A percentile compares a stretch with the other conserved stretches of the same genome.
Conservation (phyloP, 2,888 invertebrate species). For the Hemistola chrysoprasaria region DNA sequence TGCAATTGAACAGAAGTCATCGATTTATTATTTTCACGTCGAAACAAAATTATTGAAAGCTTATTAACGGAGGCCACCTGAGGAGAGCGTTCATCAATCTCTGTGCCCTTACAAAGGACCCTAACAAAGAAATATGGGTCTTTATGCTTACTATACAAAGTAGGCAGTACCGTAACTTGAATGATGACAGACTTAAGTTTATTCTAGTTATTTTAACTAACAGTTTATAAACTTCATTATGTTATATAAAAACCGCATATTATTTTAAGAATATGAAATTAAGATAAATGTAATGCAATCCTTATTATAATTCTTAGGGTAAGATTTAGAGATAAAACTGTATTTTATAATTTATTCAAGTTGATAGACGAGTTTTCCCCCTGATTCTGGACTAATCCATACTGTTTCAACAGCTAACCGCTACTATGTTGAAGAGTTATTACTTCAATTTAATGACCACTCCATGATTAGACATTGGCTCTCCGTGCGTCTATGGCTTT, state of each 20-base stretch:
- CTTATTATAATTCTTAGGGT: too few relatives aligned
- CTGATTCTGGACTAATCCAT: conserved; percentile 42
- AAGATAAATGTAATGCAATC: too few relatives aligned
- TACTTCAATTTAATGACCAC: conserved; percentile 73
- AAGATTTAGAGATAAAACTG: too few relatives aligned
- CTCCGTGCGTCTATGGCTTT: conserved; percentile 60
- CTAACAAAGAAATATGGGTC: conserved; percentile 74
- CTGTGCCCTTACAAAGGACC: conserved; percentile 64
- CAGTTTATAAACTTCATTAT: too few relatives aligned
- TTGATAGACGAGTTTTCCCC: too few relatives aligned
- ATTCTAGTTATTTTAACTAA: too few relatives aligned
- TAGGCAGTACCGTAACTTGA: conserved; percentile 7
- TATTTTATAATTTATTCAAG: too few relatives aligned
- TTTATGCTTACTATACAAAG: conserved; percentile 65
- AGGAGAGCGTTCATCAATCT: conserved; percentile 76
- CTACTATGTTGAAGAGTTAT: conserved; percentile 76
- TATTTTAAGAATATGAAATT: too few relatives aligned
- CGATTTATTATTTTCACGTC: conserved; percentile 45
- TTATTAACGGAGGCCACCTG: conserved; percentile 75
- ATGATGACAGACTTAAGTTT: too few relatives aligned
- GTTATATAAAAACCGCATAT: too few relatives aligned
- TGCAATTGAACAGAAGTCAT: conserved; percentile 49
- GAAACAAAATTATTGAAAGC: conserved; percentile 58
- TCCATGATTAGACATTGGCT: conserved; percentile 73
- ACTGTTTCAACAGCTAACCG: conserved; percentile 19